Base-by-base conservation (phyloP, 2,113 vertebrate genomes). In the Oxyura jamaicensis region DNA sequence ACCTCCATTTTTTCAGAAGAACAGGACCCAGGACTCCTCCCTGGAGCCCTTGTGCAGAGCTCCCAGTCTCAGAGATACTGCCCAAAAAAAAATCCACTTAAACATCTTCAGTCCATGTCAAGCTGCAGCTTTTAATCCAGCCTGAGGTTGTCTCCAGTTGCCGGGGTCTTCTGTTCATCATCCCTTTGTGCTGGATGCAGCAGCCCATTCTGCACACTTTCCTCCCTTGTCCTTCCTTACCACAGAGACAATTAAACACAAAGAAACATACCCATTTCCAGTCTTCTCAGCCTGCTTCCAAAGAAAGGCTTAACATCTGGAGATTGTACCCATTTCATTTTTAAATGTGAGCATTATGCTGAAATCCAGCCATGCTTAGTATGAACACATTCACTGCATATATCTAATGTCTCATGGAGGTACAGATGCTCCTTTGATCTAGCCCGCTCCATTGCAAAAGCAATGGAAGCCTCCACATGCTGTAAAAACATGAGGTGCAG, bases 331-430 rank as follows among this genome's bases (percentile, higher is more conserved):
- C n/a, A 8, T 35, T 83, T 73, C 11, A 11, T 22, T 72, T 56
- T 82, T 26, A n/a, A 76, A 66, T 16, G 26, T 6, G 19, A 78
- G 39, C 1, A 10, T 23, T 41, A 31, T 41, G 36, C 41, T 46
- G 55, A 53, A 53, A 76, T 58, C 28, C 75, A 84, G 44, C 33
- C 29, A 10, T 1, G 13, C 36, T 13, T 3, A 5, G 62, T 4
- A 79, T 1, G 0, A 39, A 52, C 20, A 26, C 29, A 22, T 2
- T 33, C 20, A 56, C 25, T 14, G 35, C 52, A 25, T 1, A 7
- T n/a, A 33, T 5, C 44, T 29, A 41, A 41, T 7, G 5, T 25
- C 63, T 41, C 16, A 44, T 3, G 7, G 60, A 42, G 42, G 58
- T 29, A 59, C 28, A 46, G 42, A n/a, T 42, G 35, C 26, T 87